Evolutionary conservation across 2,888 invertebrate species (phyloP).

Genomic region (Amphipoea lucens): DNA sequence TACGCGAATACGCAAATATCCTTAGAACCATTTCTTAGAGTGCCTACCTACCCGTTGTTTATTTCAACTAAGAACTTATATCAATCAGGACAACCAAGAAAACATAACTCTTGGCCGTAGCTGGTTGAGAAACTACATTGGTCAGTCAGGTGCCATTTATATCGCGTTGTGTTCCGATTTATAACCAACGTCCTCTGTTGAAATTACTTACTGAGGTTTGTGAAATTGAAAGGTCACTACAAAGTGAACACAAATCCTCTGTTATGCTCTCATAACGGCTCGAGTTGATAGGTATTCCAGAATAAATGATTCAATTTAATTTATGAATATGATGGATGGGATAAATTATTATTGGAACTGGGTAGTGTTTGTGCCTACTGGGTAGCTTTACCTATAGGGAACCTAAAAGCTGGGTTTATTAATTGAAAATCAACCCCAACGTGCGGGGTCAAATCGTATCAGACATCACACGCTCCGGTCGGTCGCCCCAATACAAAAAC

Average conservation of each 20-base stretch:
- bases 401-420: slow-evolving; percentile 7
- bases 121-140: slow-evolving; percentile 32
- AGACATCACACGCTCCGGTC: slow-evolving; percentile 34
- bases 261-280: slow-evolving; percentile 13
- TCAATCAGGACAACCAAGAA: slow-evolving; percentile 24
- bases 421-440: slow-evolving; percentile 35
- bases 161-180: slow-evolving; percentile 36
- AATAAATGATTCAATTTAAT: slow-evolving; percentile 17
- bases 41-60: slow-evolving; percentile 3
- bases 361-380: background rate
- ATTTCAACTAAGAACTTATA: slow-evolving; percentile 12
- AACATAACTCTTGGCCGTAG: slow-evolving; percentile 17
- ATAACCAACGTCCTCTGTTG: slow-evolving; percentile 33
- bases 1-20: background rate
- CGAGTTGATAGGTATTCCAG: slow-evolving; percentile 4
- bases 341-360: background rate
- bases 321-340: slow-evolving; percentile 1
- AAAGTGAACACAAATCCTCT: slow-evolving; percentile 27
- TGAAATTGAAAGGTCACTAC: slow-evolving; percentile 28
- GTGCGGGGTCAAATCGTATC: slow-evolving; percentile 31
- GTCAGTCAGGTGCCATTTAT: slow-evolving; percentile 41
- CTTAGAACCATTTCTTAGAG: slow-evolving; percentile 3
- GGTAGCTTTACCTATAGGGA: background rate
- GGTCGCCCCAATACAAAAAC: slow-evolving; percentile 47
- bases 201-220: slow-evolving; percentile 32